phyloP scores from a whole-genome alignment of 2,113 vertebrate genomes.

The Sarotherodon lohbergeri region DNA sequence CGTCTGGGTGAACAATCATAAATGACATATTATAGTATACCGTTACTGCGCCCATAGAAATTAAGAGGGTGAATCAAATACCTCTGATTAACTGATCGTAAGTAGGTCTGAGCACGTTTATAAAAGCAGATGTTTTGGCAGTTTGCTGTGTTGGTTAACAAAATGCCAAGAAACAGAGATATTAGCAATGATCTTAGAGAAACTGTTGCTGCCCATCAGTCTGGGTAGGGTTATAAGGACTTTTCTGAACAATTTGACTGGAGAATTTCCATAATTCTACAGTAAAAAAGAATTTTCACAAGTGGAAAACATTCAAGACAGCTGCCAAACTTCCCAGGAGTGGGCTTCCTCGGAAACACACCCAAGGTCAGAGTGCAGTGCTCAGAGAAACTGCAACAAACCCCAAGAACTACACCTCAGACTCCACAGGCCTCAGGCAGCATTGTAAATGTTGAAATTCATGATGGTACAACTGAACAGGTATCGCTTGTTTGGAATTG shows the following conservation, averaged over 20 bases:
- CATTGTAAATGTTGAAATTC: not conserved
- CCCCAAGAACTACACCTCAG: not conserved
- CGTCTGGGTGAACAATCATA: not conserved
- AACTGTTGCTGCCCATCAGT: not conserved
- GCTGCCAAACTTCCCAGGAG: not conserved
- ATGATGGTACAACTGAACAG: not conserved
- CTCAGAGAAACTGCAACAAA: no score
- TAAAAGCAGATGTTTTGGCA: not conserved
- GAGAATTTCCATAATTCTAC: not conserved
- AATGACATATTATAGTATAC: not conserved
- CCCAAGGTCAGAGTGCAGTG: not conserved
- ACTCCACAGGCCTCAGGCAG: not conserved
- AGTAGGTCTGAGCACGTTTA: not conserved
- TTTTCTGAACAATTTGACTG: not conserved
- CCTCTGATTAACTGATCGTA: not conserved
- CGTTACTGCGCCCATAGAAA: not conserved
- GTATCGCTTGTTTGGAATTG: not conserved
- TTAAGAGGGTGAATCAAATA: not conserved
- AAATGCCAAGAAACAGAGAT: not conserved
- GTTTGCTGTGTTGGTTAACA: not conserved
- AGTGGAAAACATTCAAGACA: not conserved
- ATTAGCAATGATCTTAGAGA: not conserved
- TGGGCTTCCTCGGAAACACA: fast-evolving
- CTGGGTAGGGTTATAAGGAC: not conserved
- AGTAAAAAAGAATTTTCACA: not conserved